Base-by-base conservation (phyloP, 2,113 vertebrate genomes). In the Athene noctua region DNA sequence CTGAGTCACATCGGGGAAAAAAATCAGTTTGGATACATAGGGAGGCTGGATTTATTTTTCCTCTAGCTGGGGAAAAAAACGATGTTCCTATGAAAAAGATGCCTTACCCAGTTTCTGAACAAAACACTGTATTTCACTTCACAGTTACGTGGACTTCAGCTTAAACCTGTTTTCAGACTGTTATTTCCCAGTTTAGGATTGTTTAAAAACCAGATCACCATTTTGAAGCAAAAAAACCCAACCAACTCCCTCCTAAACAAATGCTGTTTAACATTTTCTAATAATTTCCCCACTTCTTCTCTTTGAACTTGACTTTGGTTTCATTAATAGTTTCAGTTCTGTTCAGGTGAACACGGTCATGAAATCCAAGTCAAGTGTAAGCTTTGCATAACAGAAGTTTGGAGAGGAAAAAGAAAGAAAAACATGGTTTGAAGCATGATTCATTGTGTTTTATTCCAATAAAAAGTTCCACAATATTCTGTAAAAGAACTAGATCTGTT, bases 121-220 rank as follows among this genome's bases (percentile, higher is more conserved):
- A 10, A 21, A 83, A 10, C 8, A 10, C 5, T 3, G 3, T 27
- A 3, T 27, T 75, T 42, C 4, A 0, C 17, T 59, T 30, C 23
- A 57, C 34, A 47, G 61, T 38, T 52, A 2, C 20, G 23, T 11
- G n/a, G 23, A 8, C 3, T 18, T 17, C 49, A 26, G 51, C 54
- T 92, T 40, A 29, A 71, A 30, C 30, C 30, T 29, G 51, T 36
- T 58, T 29, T 34, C 80, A 15, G 51, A 42, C 59, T 46, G 49
- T 32, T 30, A 3, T 19, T 73, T 70, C 71, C 57, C 85, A 29
- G 9, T 27, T 80, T 5, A 72, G 67, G 49, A 10, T 20, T 55
- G 3, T 32, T 87, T 58, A 34, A 74, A 40, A 88, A 42, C 9
- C 25, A 66, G 19, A 52, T 42, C 54, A 30, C 4, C 4, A 1